Evolutionary conservation across 2,797 vertebrate genomes (phyloP).

Genomic region (Tragopan temminckii): DNA sequence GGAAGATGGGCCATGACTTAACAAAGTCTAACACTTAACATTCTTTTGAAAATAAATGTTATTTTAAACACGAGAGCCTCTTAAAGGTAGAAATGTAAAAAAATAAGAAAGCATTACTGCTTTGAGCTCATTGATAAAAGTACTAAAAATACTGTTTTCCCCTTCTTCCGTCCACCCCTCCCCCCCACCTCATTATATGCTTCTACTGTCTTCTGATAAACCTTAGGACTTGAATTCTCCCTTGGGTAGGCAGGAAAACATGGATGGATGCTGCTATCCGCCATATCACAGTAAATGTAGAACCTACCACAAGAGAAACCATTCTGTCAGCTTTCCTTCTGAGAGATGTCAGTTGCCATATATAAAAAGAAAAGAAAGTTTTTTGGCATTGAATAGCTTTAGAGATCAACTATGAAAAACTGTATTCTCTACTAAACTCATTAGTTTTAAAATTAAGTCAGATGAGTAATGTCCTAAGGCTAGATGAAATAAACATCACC

Average conservation of each 20-base stretch:
- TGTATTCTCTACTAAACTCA: background rate
- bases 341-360: background rate
- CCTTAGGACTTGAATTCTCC: background rate
- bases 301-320: background rate
- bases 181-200: background rate
- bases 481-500: background rate
- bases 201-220: background rate
- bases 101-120: background rate
- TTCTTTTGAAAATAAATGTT: slow-evolving; percentile 51
- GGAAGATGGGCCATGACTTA: background rate
- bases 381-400: background rate
- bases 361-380: background rate
- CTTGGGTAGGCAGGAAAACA: background rate
- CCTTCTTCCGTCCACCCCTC: background rate
- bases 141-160: background rate
- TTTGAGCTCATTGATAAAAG: background rate
- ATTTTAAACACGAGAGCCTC: slow-evolving; percentile 51
- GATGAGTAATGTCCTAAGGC: background rate
- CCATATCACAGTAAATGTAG: background rate
- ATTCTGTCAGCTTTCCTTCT: background rate
- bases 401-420: background rate
- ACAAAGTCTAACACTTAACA: background rate
- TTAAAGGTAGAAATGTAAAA: slow-evolving; percentile 10
- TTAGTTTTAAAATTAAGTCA: background rate
- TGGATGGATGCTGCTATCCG: background rate